phyloP scores from a whole-genome alignment of 2,113 vertebrate genomes.

The Melanocharis versteri region DNA sequence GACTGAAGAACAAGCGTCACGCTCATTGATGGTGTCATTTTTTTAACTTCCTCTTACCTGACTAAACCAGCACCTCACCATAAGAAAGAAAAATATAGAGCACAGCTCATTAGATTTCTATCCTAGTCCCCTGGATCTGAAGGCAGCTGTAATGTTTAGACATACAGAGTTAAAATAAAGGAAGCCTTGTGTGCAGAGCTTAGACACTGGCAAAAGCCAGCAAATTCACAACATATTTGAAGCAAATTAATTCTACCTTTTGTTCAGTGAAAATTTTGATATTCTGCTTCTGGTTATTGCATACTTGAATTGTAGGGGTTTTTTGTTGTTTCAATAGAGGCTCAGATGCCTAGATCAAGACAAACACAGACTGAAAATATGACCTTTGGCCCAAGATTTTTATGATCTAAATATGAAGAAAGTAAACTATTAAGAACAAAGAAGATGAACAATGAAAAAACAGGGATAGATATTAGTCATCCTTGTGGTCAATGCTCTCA shows the following conservation, averaged over 20 bases:
- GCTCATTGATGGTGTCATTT: background rate
- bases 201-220: background rate
- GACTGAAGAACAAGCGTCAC: background rate
- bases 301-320: background rate
- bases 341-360: background rate
- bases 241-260: background rate
- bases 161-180: background rate
- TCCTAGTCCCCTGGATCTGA: background rate
- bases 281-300: background rate
- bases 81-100: background rate
- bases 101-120: background rate
- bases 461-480: background rate
- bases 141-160: background rate
- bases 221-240: background rate
- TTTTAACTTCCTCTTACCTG: background rate
- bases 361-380: background rate
- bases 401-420: background rate
- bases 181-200: background rate
- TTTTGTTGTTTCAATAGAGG: background rate
- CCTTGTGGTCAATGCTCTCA: background rate
- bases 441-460: background rate
- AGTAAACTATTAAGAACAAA: background rate
- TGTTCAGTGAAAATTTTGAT: background rate
- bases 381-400: background rate
- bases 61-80: background rate